Base-by-base conservation (phyloP, 2,888 invertebrate genomes). In the Dinocampus coccinellae region DNA sequence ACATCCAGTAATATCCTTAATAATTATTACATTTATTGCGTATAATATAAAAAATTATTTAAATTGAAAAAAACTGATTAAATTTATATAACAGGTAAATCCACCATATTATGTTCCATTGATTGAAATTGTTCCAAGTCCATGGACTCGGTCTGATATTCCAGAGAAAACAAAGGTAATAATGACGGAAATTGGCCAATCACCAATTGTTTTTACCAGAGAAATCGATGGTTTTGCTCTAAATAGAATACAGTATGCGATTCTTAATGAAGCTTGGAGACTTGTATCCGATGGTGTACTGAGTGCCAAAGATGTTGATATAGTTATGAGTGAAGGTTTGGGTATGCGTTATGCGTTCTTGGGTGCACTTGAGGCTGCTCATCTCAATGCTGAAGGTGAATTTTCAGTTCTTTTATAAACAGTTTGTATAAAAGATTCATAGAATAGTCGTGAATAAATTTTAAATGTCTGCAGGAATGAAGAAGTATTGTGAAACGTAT, bases 301-400 rank as follows among this genome's bases (percentile, higher is more conserved):
- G 16, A 91, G 92, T 82, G 96, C 95, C 0, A 92, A 93, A 79
- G 98, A 98, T 84, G 90, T 97, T 3, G 98, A 99, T 83, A 94
- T 93, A 80, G 97, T 98, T 0, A 97, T 98, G 92, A 95, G 95
- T 0, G 95, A 96, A 84, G 98, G 98, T 10, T 91, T 99, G 47
- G 98, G 98, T 11, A 94, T 96, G 91, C 91, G 98, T 62, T 99
- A 98, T 85, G 98, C 98, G 7, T 98, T 98, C 89, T 90, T 98
- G 73, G 99, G 99, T 2, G 94, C 97, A 0, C 89, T 98, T 75
- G 97, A 98, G 89, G 97, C 97, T 0, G 95, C 96, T 0, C 97
- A 97, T 88, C 90, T 98, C 73, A 99, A 99, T 86, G 97, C 98
- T 11, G 95, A 96, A 88, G 97, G 97, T 34, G 10, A 6, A 22